Conservation (phyloP, 2,797 vertebrate species). For the Hippopotamyrus pictus region DNA sequence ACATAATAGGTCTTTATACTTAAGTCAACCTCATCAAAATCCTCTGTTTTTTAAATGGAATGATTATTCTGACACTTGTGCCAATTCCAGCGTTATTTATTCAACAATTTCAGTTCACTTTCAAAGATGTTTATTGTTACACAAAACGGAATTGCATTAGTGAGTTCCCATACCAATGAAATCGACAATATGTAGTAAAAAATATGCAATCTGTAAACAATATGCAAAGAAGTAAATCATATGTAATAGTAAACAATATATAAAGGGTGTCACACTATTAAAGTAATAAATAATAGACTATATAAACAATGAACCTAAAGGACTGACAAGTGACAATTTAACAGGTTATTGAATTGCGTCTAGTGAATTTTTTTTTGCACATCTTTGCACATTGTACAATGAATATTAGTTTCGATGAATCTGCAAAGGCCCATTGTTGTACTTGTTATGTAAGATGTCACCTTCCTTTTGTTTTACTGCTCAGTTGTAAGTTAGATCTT, state of each 20-base stretch:
- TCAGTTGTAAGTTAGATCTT: neutral
- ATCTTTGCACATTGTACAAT: neutral
- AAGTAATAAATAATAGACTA: neutral
- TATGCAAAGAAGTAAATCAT: neutral
- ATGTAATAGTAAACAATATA: neutral
- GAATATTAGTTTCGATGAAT: neutral
- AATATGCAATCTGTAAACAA: neutral
- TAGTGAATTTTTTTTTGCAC: neutral
- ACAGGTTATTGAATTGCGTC: neutral
- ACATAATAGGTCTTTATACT: neutral
- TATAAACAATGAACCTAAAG: neutral
- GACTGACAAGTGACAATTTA: neutral
- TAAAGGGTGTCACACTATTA: neutral
- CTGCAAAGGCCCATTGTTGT: neutral
- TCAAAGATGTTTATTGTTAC: neutral
- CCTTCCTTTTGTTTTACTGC: neutral
- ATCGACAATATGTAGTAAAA: neutral
- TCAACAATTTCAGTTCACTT: neutral
- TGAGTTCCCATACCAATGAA: neutral
- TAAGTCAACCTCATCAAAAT: neutral
- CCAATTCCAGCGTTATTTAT: neutral
- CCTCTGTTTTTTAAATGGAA: neutral
- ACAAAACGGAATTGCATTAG: neutral
- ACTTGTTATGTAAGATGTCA: neutral
- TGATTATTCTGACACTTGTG: neutral